Conservation (phyloP, 1,140 invertebrate species). For the Drosophila neocordata region DNA sequence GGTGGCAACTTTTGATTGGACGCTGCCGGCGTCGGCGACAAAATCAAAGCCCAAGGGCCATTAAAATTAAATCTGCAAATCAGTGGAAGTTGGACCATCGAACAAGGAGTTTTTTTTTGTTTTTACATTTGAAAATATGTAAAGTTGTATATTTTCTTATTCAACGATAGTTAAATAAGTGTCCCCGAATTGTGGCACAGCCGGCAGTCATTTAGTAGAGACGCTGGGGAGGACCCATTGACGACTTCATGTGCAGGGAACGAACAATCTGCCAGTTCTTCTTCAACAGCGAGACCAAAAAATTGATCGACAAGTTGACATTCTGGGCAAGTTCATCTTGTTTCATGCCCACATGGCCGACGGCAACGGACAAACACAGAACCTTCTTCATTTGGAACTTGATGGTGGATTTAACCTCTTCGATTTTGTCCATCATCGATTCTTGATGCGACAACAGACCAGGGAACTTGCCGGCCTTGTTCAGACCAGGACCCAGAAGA, state of each 20-base stretch:
- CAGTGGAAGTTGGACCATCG: no score
- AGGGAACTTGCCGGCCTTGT: conserved; percentile 99
- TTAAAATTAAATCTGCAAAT: no score
- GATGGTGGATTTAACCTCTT: conserved; percentile 99
- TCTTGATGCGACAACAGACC: conserved; percentile 98
- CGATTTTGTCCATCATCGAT: conserved; percentile 97
- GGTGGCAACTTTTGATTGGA: no score
- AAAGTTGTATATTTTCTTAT: neutral
- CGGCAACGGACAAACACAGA: conserved; percentile 97
- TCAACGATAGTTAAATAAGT: neutral
- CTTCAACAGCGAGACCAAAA: conserved; percentile 99
- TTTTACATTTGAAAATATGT: conserved; percentile 2
- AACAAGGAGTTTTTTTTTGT: no score
- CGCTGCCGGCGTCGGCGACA: no score
- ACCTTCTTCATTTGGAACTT: conserved; percentile 99
- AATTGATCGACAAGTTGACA: conserved; percentile 98
- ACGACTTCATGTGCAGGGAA: conserved; percentile 98
- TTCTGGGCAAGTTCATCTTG: conserved; percentile 98
- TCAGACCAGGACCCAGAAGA: conserved; percentile 98
- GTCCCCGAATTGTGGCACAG: neutral
- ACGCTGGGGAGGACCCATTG: conserved; percentile 98
- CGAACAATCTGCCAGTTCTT: conserved; percentile 99
- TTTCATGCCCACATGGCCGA: conserved; percentile 98
- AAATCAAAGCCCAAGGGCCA: no score
- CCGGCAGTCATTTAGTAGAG: conserved; percentile 90